phyloP scores from a whole-genome alignment of 2,797 vertebrate genomes.

The Furcifer pardalis region DNA sequence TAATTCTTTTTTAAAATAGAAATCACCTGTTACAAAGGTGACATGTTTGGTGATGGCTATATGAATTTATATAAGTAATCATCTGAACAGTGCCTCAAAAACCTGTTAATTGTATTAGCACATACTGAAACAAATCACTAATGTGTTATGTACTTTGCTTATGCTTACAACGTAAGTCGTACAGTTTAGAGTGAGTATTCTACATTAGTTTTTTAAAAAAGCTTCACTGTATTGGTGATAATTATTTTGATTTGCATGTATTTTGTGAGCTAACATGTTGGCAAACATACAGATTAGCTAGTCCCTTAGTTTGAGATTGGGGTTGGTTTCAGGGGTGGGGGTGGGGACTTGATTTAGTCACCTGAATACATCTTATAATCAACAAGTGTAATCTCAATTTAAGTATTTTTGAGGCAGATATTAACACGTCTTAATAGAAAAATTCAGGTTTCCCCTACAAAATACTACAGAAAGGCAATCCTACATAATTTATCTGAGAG shows the following conservation, averaged over 20 bases:
- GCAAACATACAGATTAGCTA: too few relatives aligned
- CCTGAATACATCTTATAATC: too few relatives aligned
- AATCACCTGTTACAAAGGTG: neutral
- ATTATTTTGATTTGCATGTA: neutral
- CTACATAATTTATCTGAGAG: slow-evolving; percentile 15
- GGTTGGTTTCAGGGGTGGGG: too few relatives aligned
- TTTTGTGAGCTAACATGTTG: neutral
- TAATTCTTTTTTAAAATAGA: too few relatives aligned
- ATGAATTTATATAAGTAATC: neutral
- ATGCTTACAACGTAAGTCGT: neutral
- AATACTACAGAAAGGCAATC: slow-evolving; percentile 38
- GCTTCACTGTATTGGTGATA: neutral
- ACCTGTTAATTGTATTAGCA: neutral
- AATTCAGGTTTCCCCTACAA: slow-evolving; percentile 23
- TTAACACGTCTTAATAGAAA: neutral
- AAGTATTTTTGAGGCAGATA: slow-evolving; percentile 24
- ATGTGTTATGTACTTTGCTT: neutral
- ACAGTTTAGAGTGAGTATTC: neutral
- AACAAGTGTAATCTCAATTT: neutral
- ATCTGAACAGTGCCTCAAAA: neutral
- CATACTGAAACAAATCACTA: neutral
- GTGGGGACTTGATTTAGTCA: too few relatives aligned
- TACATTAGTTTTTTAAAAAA: neutral
- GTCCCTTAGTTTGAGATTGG: too few relatives aligned
- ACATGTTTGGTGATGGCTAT: neutral